phyloP scores from a whole-genome alignment of 30 jellyfish, hydroid and myxozoan genomes.

The Hydractinia symbiolongicarpus region DNA sequence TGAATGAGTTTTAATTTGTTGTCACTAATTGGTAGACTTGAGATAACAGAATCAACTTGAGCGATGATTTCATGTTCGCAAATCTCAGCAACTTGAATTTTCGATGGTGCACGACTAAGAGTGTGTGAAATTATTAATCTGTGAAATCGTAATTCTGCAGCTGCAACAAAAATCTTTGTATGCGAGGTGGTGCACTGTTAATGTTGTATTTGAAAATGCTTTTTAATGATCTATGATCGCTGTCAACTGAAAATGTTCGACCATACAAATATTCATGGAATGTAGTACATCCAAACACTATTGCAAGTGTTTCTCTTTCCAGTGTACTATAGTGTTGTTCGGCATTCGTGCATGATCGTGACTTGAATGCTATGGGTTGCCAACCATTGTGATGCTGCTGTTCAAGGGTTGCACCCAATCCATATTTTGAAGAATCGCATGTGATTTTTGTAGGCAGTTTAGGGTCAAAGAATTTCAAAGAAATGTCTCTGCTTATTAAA shows the following conservation, averaged over 20 bases:
- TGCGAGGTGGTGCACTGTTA: slow-evolving; percentile 20
- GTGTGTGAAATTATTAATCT: background rate
- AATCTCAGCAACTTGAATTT: too few species aligned
- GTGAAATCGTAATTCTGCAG: slow-evolving; percentile 10
- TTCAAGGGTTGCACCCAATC: too few species aligned
- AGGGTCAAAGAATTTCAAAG: too few species aligned
- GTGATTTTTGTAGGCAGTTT: too few species aligned
- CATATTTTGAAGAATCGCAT: too few species aligned
- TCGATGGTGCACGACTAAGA: too few species aligned
- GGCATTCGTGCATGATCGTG: slow-evolving; percentile 16
- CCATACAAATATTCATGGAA: slow-evolving; percentile 19
- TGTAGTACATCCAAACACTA: too few species aligned
- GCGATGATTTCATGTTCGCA: too few species aligned
- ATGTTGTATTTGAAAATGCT: slow-evolving; percentile 9
- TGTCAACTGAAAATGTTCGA: slow-evolving; percentile 1
- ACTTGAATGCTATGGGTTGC: slow-evolving; percentile 23
- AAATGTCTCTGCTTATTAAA: too few species aligned
- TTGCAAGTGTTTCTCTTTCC: slow-evolving; percentile 46
- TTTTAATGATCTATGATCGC: slow-evolving; percentile 35
- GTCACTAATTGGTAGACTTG: too few species aligned
- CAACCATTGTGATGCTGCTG: slow-evolving; percentile 23
- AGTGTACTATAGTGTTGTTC: slow-evolving; percentile 38
- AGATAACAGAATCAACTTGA: too few species aligned
- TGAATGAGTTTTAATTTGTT: too few species aligned
- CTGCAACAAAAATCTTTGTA: slow-evolving; percentile 14